Percentiles rank a stretch among this genome's conserved stretches.
Conservation (phyloP, 2,888 invertebrate species). For the Eupeodes luniger region DNA sequence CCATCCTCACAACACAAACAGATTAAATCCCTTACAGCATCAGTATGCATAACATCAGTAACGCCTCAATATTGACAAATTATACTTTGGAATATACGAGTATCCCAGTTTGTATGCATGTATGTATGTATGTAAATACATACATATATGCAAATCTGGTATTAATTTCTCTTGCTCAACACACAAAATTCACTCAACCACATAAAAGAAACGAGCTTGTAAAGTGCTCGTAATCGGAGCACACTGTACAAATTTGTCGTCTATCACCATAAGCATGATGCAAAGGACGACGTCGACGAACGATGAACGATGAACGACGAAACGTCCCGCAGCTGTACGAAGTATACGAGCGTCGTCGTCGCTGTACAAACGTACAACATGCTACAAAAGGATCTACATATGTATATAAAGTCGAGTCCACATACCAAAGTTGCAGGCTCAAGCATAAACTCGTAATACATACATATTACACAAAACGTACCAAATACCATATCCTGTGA, state of each 20-base stretch:
- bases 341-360: neutral
- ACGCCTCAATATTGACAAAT: conserved; percentile 69
- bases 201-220: conserved; percentile 70
- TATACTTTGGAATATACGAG: conserved; percentile 44
- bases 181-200: conserved; percentile 65
- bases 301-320: neutral
- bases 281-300: neutral
- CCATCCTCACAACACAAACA: conserved; percentile 2
- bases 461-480: conserved; percentile 29
- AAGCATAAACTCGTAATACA: conserved; percentile 11
- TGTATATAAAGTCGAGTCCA: neutral
- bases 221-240: conserved; percentile 71
- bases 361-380: neutral
- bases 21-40: conserved; percentile 43
- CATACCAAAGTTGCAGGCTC: conserved; percentile 30
- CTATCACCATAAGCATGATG: conserved; percentile 38
- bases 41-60: conserved; percentile 68
- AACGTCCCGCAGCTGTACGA: conserved; percentile 28
- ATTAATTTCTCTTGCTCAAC: conserved; percentile 69
- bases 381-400: conserved; percentile 11
- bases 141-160: conserved; percentile 67
- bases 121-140: neutral
- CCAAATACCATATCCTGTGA: conserved; percentile 68
- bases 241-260: conserved; percentile 39
- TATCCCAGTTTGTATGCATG: neutral